These are phyloP conservation scores for Cavia porcellus DNA, from an alignment of 2,113 vertebrate species.

Conservation along the genomic window DNA sequence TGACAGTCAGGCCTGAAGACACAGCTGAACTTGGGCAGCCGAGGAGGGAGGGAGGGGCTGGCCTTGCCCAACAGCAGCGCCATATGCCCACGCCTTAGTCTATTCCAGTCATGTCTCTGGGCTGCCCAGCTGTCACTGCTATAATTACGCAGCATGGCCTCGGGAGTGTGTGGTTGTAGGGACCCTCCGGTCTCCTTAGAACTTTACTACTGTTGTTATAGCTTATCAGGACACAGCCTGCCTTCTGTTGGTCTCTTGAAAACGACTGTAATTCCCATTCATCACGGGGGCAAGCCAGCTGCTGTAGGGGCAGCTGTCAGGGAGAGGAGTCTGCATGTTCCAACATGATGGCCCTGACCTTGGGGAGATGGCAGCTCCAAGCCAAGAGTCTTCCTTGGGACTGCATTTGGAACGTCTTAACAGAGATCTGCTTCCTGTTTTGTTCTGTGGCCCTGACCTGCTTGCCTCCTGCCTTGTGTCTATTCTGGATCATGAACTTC, in stretches of 20 bases:
- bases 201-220: slow-evolving; percentile 89
- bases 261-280: slow-evolving; percentile 89
- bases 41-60: slow-evolving; percentile 29
- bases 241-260: slow-evolving; percentile 91
- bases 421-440: background rate
- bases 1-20: background rate
- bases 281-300: slow-evolving; percentile 88
- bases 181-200: slow-evolving; percentile 88
- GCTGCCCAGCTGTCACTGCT: slow-evolving; percentile 88
- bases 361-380: slow-evolving; percentile 77
- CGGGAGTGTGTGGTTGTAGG: slow-evolving; percentile 85
- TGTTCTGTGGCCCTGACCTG: background rate
- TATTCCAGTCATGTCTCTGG: slow-evolving; percentile 87
- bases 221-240: slow-evolving; percentile 89
- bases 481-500: background rate
- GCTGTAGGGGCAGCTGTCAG: slow-evolving; percentile 84
- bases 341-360: slow-evolving; percentile 84
- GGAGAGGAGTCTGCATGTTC: slow-evolving; percentile 57
- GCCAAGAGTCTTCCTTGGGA: slow-evolving; percentile 75
- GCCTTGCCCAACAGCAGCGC: slow-evolving; percentile 82
- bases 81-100: slow-evolving; percentile 86
- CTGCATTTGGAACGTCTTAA: background rate
- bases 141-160: slow-evolving; percentile 86
- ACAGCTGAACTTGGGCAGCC: background rate
- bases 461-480: background rate